Base-by-base conservation (phyloP, 2,113 vertebrate genomes). In the Corythornis madagascariensis region DNA sequence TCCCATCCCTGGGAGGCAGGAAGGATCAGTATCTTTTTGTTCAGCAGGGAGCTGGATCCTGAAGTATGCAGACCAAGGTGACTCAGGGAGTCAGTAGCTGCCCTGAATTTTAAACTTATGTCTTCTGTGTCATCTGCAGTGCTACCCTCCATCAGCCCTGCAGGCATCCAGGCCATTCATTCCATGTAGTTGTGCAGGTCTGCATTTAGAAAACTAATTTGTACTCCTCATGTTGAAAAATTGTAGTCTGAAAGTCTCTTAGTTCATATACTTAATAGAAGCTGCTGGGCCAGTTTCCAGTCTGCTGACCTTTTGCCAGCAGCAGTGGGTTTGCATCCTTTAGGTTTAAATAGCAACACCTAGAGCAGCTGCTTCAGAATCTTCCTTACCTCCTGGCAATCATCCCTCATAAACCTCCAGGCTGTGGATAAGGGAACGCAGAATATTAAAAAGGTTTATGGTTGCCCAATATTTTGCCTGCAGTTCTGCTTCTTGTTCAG, bases 201-300 rank as follows among this genome's bases (percentile, higher is more conserved):
- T 88, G 76, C 93, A 93, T 93, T 95, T 95, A 93, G 86, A 89
- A 89, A 94, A 77, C 31, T 95, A 95, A 92, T 95, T 95, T 89
- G 64, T 80, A 91, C 79, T 89, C 60, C 60, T 95, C 35, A 47
- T 66, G 72, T 91, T 83, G 76, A 85, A 92, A 92, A 95, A 91
- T 33, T 82, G 29, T 52, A 87, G 85, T 77, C 74, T 89, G 60
- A 61, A 78, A 72, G 29, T 75, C 73, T 81, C 31, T 15, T 57
- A 18, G 72, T 77, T 75, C 22, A 14, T 53, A 26, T 81, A 40
- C n/a, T 86, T 71, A 40, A 22, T 12, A 66, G 83, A 75, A 84
- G 74, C 83, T 86, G 33, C 61, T 63, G 55, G 50, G 76, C 77
- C 63, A 15, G 66, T 74, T 84, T 56, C 86, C 93, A 86, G 70